These are phyloP conservation scores for Euwallacea fornicatus DNA, from an alignment of 1,140 invertebrate genomes.

Conservation along the genomic window DNA sequence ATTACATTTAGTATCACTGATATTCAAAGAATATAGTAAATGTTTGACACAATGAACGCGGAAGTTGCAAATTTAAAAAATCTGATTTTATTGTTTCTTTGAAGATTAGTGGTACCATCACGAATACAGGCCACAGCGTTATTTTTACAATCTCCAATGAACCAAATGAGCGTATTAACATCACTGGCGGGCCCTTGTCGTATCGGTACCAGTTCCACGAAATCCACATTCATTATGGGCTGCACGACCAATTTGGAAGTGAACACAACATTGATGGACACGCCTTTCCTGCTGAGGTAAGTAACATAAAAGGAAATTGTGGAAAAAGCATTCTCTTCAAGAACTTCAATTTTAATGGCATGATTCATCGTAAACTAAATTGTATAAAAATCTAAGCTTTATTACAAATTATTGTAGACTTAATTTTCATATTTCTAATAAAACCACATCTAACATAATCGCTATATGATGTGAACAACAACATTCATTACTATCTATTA, in stretches of 20 bases:
- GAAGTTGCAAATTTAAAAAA: too few species aligned
- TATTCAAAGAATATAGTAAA: not conserved
- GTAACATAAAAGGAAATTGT: constrained; percentile 33
- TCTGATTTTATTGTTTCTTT: constrained; percentile 10
- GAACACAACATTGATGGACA: constrained; percentile 91
- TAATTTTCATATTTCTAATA: too few species aligned
- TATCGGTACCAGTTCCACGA: constrained; percentile 95
- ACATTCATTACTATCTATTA: too few species aligned
- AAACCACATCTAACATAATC: too few species aligned
- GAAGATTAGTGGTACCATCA: constrained; percentile 82
- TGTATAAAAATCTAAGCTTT: too few species aligned
- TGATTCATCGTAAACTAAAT: too few species aligned
- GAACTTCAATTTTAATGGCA: too few species aligned
- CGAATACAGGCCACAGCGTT: constrained; percentile 92
- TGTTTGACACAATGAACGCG: not conserved
- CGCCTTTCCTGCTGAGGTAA: constrained; percentile 90
- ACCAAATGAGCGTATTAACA: constrained; percentile 77
- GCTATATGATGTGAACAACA: too few species aligned
- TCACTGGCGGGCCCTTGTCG: constrained; percentile 89
- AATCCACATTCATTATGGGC: constrained; percentile 86
- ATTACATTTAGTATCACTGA: not conserved
- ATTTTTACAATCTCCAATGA: constrained; percentile 88
- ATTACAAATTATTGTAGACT: too few species aligned
- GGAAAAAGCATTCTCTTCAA: not conserved
- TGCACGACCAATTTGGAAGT: constrained; percentile 82